Conservation (phyloP, 2,113 vertebrate species). For the Diadophis punctatus region DNA sequence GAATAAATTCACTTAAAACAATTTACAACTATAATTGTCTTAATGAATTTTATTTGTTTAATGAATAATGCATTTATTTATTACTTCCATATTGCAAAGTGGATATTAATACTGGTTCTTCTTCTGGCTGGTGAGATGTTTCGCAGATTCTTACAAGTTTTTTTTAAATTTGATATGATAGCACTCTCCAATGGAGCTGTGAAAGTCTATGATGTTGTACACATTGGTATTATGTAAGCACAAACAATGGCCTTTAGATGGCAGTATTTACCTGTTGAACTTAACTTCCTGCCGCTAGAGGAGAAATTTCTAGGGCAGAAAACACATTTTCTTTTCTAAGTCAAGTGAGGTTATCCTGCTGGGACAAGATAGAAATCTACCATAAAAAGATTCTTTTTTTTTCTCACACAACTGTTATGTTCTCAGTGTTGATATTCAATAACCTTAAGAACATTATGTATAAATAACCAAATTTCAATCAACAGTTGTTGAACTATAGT, state of each 20-base stretch:
- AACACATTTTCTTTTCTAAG: background rate
- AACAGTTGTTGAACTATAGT: background rate
- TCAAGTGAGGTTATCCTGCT: background rate
- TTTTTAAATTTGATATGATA: background rate
- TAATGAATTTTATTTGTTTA: background rate
- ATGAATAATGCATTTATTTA: background rate
- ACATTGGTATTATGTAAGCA: conserved; percentile 38
- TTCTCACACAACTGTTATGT: background rate
- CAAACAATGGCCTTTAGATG: conserved; percentile 72
- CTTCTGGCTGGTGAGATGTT: background rate
- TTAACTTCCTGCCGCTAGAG: background rate
- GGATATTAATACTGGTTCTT: background rate
- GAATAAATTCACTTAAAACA: background rate
- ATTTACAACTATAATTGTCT: background rate
- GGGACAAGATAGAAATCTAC: conserved; percentile 2
- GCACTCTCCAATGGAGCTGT: background rate
- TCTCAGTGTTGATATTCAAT: conserved; percentile 18
- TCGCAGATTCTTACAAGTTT: background rate
- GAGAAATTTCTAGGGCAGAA: conserved; percentile 21
- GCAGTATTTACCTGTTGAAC: conserved; percentile 72
- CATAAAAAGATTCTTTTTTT: background rate
- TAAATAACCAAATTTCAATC: conserved; percentile 25
- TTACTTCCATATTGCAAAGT: background rate
- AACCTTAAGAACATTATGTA: background rate
- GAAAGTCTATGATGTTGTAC: conserved; percentile 23